Conservation (phyloP, 1,140 invertebrate genomes). For the Heliconius congener region DNA sequence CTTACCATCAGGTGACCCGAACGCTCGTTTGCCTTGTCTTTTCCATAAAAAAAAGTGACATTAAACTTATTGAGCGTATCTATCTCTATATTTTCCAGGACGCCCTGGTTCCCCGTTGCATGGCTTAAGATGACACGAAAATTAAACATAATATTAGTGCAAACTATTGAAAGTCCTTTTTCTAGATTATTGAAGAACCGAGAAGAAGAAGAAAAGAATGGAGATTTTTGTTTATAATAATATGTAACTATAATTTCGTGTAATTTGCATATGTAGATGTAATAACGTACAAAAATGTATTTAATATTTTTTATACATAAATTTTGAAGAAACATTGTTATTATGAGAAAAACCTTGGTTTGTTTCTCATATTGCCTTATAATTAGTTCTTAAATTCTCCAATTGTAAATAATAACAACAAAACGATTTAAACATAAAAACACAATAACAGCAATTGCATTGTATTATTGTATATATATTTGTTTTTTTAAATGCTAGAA, state of each 20-base stretch:
- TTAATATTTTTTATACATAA: conserved; percentile 2
- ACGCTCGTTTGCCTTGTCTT: too few species aligned
- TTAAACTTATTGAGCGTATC: too few species aligned
- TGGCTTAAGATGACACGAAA: too few species aligned
- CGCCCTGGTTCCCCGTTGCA: too few species aligned
- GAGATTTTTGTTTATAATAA: not conserved
- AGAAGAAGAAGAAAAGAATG: too few species aligned
- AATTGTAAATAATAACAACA: conserved; percentile 8
- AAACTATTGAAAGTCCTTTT: too few species aligned
- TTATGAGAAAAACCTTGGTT: conserved; percentile 25
- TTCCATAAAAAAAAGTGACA: too few species aligned
- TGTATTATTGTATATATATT: not conserved
- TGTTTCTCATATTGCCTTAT: conserved; percentile 2
- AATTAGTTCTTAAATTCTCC: not conserved
- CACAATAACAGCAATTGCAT: not conserved
- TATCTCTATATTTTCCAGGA: too few species aligned
- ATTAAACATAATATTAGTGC: too few species aligned
- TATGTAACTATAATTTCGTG: not conserved
- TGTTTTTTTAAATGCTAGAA: not conserved
- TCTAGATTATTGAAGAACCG: too few species aligned
- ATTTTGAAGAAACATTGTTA: conserved; percentile 15
- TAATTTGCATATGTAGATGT: not conserved
- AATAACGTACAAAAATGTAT: not conserved
- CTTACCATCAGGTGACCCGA: too few species aligned
- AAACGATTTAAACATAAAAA: conserved; percentile 6